phyloP scores from a whole-genome alignment of 2,797 vertebrate species.

The Hephaestus fuliginosus region DNA sequence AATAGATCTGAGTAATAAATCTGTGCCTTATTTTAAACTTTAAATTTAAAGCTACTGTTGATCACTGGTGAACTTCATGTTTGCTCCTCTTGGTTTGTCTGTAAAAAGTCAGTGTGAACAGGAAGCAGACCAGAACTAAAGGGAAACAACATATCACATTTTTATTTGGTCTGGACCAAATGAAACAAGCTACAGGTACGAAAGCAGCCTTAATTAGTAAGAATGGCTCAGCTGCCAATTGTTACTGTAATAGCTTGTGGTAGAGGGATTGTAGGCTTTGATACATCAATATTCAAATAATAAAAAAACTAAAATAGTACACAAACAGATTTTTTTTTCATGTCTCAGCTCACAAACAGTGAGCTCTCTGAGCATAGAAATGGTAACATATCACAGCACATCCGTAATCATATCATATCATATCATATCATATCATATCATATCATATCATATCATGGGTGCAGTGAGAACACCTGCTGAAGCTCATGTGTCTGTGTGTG shows the following conservation, averaged over 20 bases:
- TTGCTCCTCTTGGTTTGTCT: not conserved
- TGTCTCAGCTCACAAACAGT: not conserved
- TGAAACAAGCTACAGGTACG: too few relatives aligned
- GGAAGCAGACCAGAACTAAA: not conserved
- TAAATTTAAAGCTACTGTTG: not conserved
- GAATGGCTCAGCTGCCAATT: not conserved
- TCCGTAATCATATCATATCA: not conserved
- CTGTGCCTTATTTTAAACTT: not conserved
- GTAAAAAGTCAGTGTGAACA: not conserved
- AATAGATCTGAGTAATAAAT: not conserved
- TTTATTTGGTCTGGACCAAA: not conserved
- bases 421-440: not conserved
- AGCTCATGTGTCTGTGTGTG: constrained; percentile 33
- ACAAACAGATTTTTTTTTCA: not conserved
- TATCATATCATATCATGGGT: not conserved
- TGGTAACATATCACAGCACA: not conserved
- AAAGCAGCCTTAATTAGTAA: not conserved
- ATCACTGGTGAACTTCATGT: not conserved
- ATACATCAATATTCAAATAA: not conserved
- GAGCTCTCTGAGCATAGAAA: not conserved
- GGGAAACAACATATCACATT: not conserved
- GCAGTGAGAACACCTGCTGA: constrained; percentile 28
- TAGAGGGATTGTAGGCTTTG: not conserved
- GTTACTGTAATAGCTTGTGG: not conserved
- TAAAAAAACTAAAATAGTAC: not conserved